Base-by-base conservation (phyloP, 2,113 vertebrate species). In the Ptychochromis oligacanthus region DNA sequence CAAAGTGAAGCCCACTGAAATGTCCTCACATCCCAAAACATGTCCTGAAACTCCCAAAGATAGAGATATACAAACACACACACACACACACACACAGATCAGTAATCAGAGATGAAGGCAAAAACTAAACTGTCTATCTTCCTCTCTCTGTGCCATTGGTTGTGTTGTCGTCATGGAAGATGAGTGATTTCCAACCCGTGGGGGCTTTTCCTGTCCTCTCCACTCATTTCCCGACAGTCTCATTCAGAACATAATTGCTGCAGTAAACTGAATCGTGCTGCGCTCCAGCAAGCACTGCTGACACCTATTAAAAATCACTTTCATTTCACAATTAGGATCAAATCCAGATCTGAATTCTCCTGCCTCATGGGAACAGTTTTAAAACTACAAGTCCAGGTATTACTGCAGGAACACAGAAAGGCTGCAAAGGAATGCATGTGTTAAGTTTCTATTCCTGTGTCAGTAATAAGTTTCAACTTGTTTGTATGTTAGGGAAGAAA, bases 101-200 rank as follows among this genome's bases (percentile, higher is more conserved):
- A 72, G 46, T 72, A 72, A 72, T 54, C 67, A 72, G 46, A 54
- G 67, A 72, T 31, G 20, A 26, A 72, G 67, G 67, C 67, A 72
- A 52, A 72, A 72, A 72, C 26, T 1, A 72, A 54, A 54, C 67
- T 17, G 46, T 36, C 38, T 54, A 4, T 46, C 60, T 64, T 28
- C 20, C 46, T 55, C 43, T 60, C 34, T 76, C 28, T 46, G 24
- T 1, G 6, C 18, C 26, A 75, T 62, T 13, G 24, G 31, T 65
- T 13, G 26, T 28, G 26, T 31, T 31, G 79, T 85, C 24, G 49
- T 70, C 80, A 81, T 81, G 83, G 81, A 78, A 84, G 86, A 79
- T 79, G 65, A 79, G 85, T 62, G 55, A 86, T 88, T 86, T 88
- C 89, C 78, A 86, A 86, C 83, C 85, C 82, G 74, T 62, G 77